Evolutionary conservation across 2,113 vertebrate species (phyloP).

Genomic region (Holacanthus passer): DNA sequence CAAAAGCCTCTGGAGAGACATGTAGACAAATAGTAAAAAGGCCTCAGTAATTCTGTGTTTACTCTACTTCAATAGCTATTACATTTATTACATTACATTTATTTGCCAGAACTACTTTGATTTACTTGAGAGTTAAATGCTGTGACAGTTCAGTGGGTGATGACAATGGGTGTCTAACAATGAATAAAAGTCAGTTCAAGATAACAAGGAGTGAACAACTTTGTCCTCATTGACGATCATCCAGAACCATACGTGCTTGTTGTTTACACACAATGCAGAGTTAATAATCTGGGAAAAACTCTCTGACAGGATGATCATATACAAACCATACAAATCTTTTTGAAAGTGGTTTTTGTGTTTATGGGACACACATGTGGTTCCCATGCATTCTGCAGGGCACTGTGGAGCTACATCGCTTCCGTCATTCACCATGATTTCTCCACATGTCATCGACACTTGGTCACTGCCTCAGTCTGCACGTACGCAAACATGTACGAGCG

Average conservation of each 20-base stretch:
- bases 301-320: constrained; percentile 7
- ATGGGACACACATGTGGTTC: constrained; percentile 57
- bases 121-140: background rate
- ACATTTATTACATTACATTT: too few species aligned
- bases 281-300: constrained; percentile 19
- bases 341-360: constrained; percentile 42
- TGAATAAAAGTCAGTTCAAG: background rate
- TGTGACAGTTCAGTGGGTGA: background rate
- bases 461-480: background rate
- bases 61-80: constrained; percentile 39
- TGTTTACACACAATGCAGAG: constrained; percentile 19
- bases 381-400: constrained; percentile 15
- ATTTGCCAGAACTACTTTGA: background rate
- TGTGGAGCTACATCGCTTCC: background rate
- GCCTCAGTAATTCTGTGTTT: constrained; percentile 21
- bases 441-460: background rate
- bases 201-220: background rate
- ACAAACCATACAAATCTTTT: constrained; percentile 38
- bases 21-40: constrained; percentile 1
- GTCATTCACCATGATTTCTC: background rate
- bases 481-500: background rate
- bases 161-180: constrained; percentile 1
- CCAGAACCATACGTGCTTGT: constrained; percentile 2
- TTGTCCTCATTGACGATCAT: background rate
- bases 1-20: constrained; percentile 19